Evolutionary conservation across 1,140 invertebrate species (phyloP), one percentile per base, ranked within the genome.

Genomic region (Lasaia peninsularis): DNA sequence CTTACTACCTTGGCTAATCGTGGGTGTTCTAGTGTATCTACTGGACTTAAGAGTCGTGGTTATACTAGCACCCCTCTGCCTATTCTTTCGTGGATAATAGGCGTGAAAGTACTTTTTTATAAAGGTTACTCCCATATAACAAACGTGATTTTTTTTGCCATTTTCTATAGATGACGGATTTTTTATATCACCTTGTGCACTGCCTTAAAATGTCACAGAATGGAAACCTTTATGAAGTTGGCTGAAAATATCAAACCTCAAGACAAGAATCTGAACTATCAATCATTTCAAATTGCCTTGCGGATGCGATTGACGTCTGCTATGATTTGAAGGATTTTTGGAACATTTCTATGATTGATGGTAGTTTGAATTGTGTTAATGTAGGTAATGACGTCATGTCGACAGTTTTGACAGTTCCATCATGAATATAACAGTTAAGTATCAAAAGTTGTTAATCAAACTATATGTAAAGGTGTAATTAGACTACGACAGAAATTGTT

Each of bases 301-400:
- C 28, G 53, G 40, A 55, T 44, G 53, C 20, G 21, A 55, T 55
- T 55, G 53, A 55, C 53, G 20, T 37, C 20, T 54, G 34, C 16
- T 44, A 16, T 44, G 53, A 55, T 55, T 55, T 52, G 50, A 28
- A 16, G 12, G 21, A 55, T 44, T 55, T 55, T 55, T 52, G 35
- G 32, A 54, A 53, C 31, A 60, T 52, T 53, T 24, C 51, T 49
- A 37, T 65, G 65, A 68, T 65, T 65, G 62, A 68, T 71, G 60
- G 34, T 57, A 34, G 32, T 60, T 51, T 20, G 11, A 50, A 58
- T 40, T 54, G 40, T 51, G 49, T 58, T 63, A 63, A 58, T 56
- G 51, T 37, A 28, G 52, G 52, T 55, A 60, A 60, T 60, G 58
- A 49, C 16, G 56, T 33, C 32, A 44, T 44, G 8, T 18, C 11